phyloP scores from a whole-genome alignment of 2,113 vertebrate genomes.

The Tetrax tetrax region DNA sequence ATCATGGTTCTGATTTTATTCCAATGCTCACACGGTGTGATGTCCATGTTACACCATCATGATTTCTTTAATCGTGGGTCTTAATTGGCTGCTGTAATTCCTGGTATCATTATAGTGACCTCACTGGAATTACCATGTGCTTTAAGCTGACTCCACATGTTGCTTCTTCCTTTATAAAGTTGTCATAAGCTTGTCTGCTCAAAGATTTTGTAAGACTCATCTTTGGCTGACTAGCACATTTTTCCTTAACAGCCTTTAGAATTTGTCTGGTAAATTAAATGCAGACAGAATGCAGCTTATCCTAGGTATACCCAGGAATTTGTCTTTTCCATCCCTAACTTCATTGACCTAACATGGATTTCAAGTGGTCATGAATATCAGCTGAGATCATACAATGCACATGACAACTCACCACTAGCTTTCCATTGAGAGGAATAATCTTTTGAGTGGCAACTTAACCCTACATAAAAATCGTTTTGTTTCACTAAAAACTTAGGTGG shows the following conservation, averaged over 20 bases:
- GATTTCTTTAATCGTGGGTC: constrained; percentile 40
- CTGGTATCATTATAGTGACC: background rate
- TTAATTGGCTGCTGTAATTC: background rate
- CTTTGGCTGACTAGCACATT: background rate
- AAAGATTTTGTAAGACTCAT: background rate
- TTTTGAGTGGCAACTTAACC: background rate
- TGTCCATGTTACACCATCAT: background rate
- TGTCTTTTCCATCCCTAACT: background rate
- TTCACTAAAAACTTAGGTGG: background rate
- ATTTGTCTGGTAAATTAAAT: background rate
- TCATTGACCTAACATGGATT: background rate
- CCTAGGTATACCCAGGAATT: background rate
- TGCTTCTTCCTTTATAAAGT: background rate
- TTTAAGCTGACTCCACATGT: constrained; percentile 27
- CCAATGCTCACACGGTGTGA: background rate
- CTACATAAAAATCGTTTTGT: background rate
- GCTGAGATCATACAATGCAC: background rate
- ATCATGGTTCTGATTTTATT: background rate
- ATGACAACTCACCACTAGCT: background rate
- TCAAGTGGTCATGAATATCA: background rate
- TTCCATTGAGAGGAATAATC: background rate
- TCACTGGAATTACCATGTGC: background rate
- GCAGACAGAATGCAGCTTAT: background rate
- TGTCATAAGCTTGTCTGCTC: background rate
- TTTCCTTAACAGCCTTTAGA: background rate